Conservation (phyloP, 1,140 invertebrate genomes). For the Andricus grossulariae region DNA sequence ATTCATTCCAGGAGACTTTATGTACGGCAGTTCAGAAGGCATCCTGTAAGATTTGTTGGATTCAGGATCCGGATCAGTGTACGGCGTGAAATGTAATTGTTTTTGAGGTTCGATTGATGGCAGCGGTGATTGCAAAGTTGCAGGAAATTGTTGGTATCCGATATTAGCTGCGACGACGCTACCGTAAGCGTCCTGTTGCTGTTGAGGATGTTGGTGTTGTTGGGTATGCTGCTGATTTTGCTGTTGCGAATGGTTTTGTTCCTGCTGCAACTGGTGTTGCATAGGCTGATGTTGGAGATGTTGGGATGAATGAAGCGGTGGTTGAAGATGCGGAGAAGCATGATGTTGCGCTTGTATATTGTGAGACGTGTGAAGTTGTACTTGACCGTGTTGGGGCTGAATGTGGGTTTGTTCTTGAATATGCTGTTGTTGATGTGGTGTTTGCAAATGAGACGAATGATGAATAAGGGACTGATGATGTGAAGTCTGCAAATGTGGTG, state of each 20-base stretch:
- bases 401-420: constrained; percentile 42
- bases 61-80: constrained; percentile 52
- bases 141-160: constrained; percentile 57
- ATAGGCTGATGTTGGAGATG: constrained; percentile 47
- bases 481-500: constrained; percentile 55
- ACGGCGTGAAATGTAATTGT: constrained; percentile 59
- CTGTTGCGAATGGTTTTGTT: constrained; percentile 33
- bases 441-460: constrained; percentile 48
- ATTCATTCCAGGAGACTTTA: constrained; percentile 71
- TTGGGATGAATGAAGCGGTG: constrained; percentile 41
- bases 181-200: constrained; percentile 54
- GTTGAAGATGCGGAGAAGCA: constrained; percentile 28
- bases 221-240: constrained; percentile 49
- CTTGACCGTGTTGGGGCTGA: constrained; percentile 34
- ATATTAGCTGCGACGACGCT: constrained; percentile 56
- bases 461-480: constrained; percentile 60
- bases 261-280: constrained; percentile 31
- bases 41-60: constrained; percentile 65
- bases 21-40: constrained; percentile 66
- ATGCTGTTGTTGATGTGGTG: constrained; percentile 39
- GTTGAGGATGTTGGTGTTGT: constrained; percentile 45
- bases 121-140: constrained; percentile 53
- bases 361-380: constrained; percentile 35
- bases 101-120: constrained; percentile 54
- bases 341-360: constrained; percentile 34